A percentile compares a stretch with the other conserved stretches of the same genome.
phyloP scores from a whole-genome alignment of 2,113 vertebrate species.

The Miniopterus natalensis region DNA sequence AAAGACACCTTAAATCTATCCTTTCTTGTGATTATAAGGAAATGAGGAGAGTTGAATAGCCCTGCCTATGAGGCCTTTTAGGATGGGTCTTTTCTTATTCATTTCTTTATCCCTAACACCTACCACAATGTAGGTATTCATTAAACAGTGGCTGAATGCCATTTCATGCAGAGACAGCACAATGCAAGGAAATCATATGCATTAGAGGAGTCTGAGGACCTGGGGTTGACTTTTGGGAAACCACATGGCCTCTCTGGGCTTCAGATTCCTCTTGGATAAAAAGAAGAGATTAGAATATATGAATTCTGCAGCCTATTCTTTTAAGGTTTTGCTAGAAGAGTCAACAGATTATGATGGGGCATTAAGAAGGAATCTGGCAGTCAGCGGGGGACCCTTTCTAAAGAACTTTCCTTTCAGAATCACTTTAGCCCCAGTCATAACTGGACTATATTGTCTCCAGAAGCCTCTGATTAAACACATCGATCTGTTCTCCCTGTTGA shows the following conservation, averaged over 20 bases:
- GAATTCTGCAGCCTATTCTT: background rate
- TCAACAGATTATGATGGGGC: background rate
- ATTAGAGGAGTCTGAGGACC: background rate
- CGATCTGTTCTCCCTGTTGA: background rate
- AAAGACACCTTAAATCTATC: background rate
- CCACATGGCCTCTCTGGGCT: background rate
- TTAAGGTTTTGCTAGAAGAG: background rate
- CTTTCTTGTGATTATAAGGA: constrained; percentile 10
- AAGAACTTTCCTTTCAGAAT: constrained; percentile 1
- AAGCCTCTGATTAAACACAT: background rate
- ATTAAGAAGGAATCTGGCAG: background rate
- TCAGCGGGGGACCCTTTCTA: background rate
- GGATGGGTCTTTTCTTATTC: constrained; percentile 11
- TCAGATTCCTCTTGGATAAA: background rate
- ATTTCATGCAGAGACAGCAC: background rate
- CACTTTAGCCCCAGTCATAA: background rate
- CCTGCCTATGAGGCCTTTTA: background rate
- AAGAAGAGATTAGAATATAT: background rate
- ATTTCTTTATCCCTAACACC: constrained; percentile 44
- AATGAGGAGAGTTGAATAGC: constrained; percentile 17
- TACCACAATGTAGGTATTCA: background rate
- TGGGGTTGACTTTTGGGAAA: background rate
- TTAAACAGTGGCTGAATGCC: background rate
- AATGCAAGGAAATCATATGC: background rate
- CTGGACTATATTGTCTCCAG: background rate